These are phyloP conservation scores for Octopus sinensis DNA, from an alignment of 1,140 invertebrate species.

Conservation along the genomic window DNA sequence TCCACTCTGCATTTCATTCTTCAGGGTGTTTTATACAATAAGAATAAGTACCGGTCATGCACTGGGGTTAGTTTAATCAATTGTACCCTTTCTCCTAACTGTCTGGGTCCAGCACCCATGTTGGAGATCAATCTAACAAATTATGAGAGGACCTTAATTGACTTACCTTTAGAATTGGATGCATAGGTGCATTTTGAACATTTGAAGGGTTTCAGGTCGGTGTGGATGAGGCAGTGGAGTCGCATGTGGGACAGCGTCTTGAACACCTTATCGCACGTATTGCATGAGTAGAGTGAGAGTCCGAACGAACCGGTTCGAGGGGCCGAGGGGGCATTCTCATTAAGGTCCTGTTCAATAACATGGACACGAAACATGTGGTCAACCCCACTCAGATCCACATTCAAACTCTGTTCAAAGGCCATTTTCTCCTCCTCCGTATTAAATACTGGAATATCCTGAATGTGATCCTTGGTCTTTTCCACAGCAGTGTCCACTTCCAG, in stretches of 20 bases:
- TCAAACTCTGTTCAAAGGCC: slow-evolving; percentile 46
- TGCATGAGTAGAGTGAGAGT: slow-evolving; percentile 53
- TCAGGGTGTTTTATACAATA: too few relatives aligned
- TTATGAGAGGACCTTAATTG: not conserved
- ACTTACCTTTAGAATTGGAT: slow-evolving; percentile 54
- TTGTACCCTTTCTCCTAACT: too few relatives aligned
- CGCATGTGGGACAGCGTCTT: slow-evolving; percentile 56
- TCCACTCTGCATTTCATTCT: too few relatives aligned
- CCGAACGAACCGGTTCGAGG: slow-evolving; percentile 35
- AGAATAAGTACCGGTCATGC: too few relatives aligned
- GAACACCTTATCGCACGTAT: slow-evolving; percentile 55
- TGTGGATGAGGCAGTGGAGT: slow-evolving; percentile 56
- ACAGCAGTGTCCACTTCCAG: slow-evolving; percentile 33
- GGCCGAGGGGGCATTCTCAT: slow-evolving; percentile 38
- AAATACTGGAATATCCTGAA: slow-evolving; percentile 47
- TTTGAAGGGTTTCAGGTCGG: slow-evolving; percentile 54
- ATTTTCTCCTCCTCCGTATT: slow-evolving; percentile 44
- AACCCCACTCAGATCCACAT: slow-evolving; percentile 49
- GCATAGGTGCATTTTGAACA: slow-evolving; percentile 54
- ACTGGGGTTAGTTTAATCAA: too few relatives aligned
- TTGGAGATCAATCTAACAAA: too few relatives aligned
- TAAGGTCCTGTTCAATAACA: slow-evolving; percentile 52
- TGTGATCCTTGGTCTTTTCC: slow-evolving; percentile 33
- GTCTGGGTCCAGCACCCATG: too few relatives aligned
- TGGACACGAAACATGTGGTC: slow-evolving; percentile 49